Base-by-base conservation (phyloP, 2,888 invertebrate genomes). In the Cheiracanthium punctorium region DNA sequence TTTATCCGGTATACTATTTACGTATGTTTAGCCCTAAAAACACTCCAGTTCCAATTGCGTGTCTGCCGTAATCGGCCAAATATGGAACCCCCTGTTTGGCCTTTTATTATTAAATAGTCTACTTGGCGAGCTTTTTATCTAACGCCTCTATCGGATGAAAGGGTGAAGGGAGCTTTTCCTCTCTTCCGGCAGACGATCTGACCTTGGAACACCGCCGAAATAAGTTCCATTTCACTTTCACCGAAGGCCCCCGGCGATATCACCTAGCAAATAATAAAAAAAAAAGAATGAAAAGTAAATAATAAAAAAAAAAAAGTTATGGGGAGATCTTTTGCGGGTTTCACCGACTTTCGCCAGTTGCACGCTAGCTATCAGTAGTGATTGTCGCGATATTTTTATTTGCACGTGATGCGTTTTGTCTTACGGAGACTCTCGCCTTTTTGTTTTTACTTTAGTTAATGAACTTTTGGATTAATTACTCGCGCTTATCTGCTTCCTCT, bases 161-260 rank as follows among this genome's bases (percentile, higher is more conserved):
- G 69, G 69, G 69, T 32, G 20, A 37, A 37, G 64, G 37, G 69
- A 69, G n/a, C 20, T 32, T 37, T 30, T 29, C 65, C 14, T 20
- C 20, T 65, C 69, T 73, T 74, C 58, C 73, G 52, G 58, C 30
- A 33, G 58, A 20, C 58, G 12, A 32, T 58, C 24, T 74, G 58
- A 74, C 73, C 73, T 74, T 74, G 73, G 48, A 74, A 58, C 58
- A 30, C 58, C 30, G 30, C 58, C 33, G 33, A 33, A 69, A 58
- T 24, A 33, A 67, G 32, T 29, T 74, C 52, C 32, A 72, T 74
- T 74, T 74, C 73, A 74, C 73, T 74, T 74, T 74, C 58, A 32
- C 33, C 20, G 32, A 52, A 74, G 58, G 58, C 58, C 73, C 58
- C 33, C 24, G 33, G 69, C 69, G 32, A 37, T 69, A 69, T 69